Conservation (phyloP, 2,888 invertebrate genomes). For the Priocnemis perturbator region DNA sequence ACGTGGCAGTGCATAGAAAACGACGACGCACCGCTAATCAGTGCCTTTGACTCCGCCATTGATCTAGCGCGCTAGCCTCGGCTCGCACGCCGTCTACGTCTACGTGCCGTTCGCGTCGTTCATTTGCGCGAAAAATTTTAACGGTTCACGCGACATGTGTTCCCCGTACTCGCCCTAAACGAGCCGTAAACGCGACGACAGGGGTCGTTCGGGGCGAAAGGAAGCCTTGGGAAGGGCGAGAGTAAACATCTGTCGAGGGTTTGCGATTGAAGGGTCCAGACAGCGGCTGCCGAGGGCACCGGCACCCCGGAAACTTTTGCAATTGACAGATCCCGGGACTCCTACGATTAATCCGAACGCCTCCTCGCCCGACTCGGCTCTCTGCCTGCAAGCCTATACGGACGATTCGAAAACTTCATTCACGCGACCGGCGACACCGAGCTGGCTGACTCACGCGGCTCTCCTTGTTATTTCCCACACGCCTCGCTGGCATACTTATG, state of each 20-base stretch:
- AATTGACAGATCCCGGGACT: conserved; percentile 8
- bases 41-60: no score
- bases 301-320: conserved; percentile 5
- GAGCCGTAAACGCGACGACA: conserved; percentile 8
- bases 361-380: neutral
- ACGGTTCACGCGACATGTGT: neutral
- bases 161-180: no score
- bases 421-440: no score
- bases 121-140: neutral
- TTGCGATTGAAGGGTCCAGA: conserved; percentile 30
- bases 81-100: no score
- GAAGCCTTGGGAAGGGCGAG: conserved; percentile 13
- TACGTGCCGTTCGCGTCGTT: no score
- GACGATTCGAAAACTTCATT: no score
- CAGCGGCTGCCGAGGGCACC: conserved; percentile 2
- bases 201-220: conserved; percentile 12
- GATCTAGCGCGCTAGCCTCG: no score
- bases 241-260: conserved; percentile 54
- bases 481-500: no score
- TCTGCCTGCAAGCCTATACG: neutral
- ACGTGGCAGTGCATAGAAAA: no score
- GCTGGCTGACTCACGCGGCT: no score
- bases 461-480: no score
- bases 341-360: neutral
- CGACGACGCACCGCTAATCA: no score